These are phyloP conservation scores for Anguilla marmorata DNA, from an alignment of 2,797 vertebrate genomes.

Conservation along the genomic window DNA sequence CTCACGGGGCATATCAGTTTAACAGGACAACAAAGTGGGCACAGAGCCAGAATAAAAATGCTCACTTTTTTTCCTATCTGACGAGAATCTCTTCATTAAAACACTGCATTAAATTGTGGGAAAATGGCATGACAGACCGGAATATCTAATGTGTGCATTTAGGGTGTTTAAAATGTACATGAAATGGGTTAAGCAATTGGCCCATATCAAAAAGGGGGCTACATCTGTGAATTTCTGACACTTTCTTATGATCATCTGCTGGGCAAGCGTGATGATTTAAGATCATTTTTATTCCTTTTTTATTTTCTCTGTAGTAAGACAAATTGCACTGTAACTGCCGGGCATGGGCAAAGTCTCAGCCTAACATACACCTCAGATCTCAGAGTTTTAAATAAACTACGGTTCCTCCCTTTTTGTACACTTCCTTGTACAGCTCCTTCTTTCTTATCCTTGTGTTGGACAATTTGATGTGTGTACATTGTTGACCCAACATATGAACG, in stretches of 20 bases:
- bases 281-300: constrained; percentile 24
- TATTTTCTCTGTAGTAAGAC: constrained; percentile 32
- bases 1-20: background rate
- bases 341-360: constrained; percentile 28
- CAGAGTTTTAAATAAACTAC: constrained; percentile 61
- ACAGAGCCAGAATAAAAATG: constrained; percentile 39
- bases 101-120: constrained; percentile 22
- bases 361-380: constrained; percentile 31
- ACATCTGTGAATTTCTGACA: constrained; percentile 37
- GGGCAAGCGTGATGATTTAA: constrained; percentile 21
- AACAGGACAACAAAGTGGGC: constrained; percentile 35
- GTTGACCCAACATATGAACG: background rate
- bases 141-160: constrained; percentile 46
- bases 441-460: constrained; percentile 10
- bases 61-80: constrained; percentile 47
- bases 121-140: constrained; percentile 14
- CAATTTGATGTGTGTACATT: background rate
- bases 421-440: background rate
- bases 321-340: constrained; percentile 43
- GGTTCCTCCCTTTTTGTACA: constrained; percentile 51
- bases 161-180: constrained; percentile 29
- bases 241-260: constrained; percentile 38
- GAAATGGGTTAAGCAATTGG: constrained; percentile 26
- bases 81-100: constrained; percentile 36
- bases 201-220: background rate